Evolutionary conservation across 2,888 invertebrate species (phyloP), one percentile per base, ranked within the genome.

Genomic region (Hermaeophaga mercurialis): DNA sequence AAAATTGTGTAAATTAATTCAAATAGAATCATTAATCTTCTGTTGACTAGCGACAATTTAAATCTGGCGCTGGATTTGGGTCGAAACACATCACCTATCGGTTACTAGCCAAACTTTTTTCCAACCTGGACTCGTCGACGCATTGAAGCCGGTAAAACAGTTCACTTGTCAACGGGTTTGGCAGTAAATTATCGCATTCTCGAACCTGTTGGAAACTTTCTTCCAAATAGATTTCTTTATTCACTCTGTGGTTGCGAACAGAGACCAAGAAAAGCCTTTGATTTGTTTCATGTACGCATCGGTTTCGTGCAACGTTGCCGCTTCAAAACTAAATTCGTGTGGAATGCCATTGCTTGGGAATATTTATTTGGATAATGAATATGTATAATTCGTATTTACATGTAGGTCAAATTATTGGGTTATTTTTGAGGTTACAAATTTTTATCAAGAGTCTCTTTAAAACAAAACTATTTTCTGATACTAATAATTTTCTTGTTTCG

Each of bases 81-180:
- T 53, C 64, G 65, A 66, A 63, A 48, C 19, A 58, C 59, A 64
- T 69, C 72, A 65, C 67, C 76, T 74, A 65, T 68, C 73, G 75
- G 74, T 63, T 66, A 68, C 71, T 67, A 66, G 70, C 66, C 66
- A 71, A 75, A 76, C 68, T 73, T 70, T 73, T 73, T 72, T 62
- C 59, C 54, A 54, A 56, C 54, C 39, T 57, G 17, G 17, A 28
- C 49, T 26, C 41, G 53, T 54, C 34, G 49, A 60, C 48, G 58
- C 58, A 63, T 54, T 58, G 62, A 65, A 52, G 75, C 65, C 75
- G 75, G 73, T 74, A 75, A 69, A 65, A 68, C 71, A 75, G 74
- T 61, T 66, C 63, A 61, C 71, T 63, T 62, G 63, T 62, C 63
- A 62, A 63, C 46, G 53, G 39, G 41, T 50, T 50, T 46, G 17